Evolutionary conservation across 2,113 vertebrate species (phyloP).

Genomic region (Proterorhinus semilunaris): DNA sequence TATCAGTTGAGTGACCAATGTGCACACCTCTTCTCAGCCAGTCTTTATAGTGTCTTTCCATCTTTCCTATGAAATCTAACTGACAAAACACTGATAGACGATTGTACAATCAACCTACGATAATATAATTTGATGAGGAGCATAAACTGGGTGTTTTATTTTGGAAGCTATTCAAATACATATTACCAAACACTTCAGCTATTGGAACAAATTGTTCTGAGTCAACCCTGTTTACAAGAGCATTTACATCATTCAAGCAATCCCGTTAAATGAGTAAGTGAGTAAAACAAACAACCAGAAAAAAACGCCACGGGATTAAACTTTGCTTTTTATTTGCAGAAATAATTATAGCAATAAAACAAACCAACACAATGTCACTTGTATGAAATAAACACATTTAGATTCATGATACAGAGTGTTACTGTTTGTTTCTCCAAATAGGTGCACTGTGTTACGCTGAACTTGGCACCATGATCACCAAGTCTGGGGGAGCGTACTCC

Average conservation of each 20-base stretch:
- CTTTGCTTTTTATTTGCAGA: too few relatives aligned
- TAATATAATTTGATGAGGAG: background rate
- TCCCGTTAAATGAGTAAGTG: background rate
- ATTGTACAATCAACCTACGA: background rate
- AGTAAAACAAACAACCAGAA: too few relatives aligned
- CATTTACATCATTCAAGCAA: background rate
- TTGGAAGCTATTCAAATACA: background rate
- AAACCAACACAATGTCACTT: too few relatives aligned
- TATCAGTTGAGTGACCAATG: too few relatives aligned
- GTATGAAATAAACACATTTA: background rate
- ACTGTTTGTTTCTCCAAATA: conserved; percentile 55
- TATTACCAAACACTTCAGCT: background rate
- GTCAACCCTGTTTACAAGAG: background rate
- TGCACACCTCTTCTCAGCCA: too few relatives aligned
- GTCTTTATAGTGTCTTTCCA: too few relatives aligned
- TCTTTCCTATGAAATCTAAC: too few relatives aligned
- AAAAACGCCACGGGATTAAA: too few relatives aligned
- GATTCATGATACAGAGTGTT: background rate
- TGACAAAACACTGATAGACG: background rate
- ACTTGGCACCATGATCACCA: conserved; percentile 94
- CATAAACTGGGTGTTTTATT: background rate
- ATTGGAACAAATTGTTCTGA: background rate
- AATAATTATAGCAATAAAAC: too few relatives aligned
- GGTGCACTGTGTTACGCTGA: conserved; percentile 93
- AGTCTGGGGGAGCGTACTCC: conserved; percentile 89